Conservation (phyloP, 2,797 vertebrate genomes). For the Kryptopterus vitreolus region DNA sequence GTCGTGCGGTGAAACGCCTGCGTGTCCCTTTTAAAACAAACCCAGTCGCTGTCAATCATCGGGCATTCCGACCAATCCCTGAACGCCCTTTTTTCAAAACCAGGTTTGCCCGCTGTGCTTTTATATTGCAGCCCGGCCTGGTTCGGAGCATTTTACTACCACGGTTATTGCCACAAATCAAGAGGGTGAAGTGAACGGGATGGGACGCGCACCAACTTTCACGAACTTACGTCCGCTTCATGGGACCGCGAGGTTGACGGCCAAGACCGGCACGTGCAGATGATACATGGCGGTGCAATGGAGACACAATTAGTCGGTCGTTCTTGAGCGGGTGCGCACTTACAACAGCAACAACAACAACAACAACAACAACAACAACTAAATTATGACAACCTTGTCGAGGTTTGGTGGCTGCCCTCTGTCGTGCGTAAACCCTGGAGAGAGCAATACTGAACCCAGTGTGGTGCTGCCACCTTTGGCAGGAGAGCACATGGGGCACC, state of each 20-base stretch:
- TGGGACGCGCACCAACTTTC: constrained; percentile 80
- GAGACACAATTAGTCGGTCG: constrained; percentile 67
- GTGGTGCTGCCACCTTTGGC: constrained; percentile 71
- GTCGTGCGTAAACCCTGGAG: constrained; percentile 70
- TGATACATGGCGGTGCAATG: constrained; percentile 68
- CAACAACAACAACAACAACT: constrained; percentile 66
- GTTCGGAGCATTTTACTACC: constrained; percentile 94
- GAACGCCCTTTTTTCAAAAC: constrained; percentile 89
- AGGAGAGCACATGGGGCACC: constrained; percentile 67
- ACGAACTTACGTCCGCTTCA: constrained; percentile 72
- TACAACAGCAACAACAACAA: constrained; percentile 64
- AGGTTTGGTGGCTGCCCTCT: constrained; percentile 74
- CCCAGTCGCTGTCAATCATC: constrained; percentile 96
- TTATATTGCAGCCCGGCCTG: constrained; percentile 96
- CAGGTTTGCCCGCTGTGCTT: constrained; percentile 98
- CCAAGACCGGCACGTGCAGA: constrained; percentile 78
- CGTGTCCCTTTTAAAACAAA: constrained; percentile 97
- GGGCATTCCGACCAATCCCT: constrained; percentile 90
- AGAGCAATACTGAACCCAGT: constrained; percentile 73
- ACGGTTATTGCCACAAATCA: constrained; percentile 92
- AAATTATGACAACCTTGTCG: constrained; percentile 69
- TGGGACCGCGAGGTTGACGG: constrained; percentile 73
- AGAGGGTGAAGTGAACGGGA: constrained; percentile 86
- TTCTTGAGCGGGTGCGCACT: constrained; percentile 69
- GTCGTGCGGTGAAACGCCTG: constrained; percentile 92